Evolutionary conservation across 2,797 vertebrate species (phyloP).

Genomic region (Pseudotriccus pelzelni): DNA sequence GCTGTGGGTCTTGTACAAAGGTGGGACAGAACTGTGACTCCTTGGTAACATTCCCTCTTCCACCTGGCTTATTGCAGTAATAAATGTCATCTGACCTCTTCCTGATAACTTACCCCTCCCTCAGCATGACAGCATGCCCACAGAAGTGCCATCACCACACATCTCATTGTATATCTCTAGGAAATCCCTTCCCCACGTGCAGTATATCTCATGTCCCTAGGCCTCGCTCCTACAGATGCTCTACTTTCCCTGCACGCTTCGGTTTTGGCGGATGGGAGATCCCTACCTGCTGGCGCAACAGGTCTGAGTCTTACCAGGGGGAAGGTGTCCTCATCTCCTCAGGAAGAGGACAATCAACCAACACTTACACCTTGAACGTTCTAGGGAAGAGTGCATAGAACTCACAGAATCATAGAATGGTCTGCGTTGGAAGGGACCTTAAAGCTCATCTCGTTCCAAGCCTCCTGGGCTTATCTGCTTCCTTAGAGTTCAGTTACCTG

Average conservation of each 20-base stretch:
- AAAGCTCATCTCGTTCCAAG: not conserved
- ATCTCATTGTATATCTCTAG: not conserved
- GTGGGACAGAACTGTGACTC: not conserved
- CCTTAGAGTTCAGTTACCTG: not conserved
- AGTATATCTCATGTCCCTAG: not conserved
- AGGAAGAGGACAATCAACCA: not conserved
- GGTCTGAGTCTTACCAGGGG: accelerated
- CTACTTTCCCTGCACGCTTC: not conserved
- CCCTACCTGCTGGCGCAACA: accelerated
- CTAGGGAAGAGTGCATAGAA: not conserved
- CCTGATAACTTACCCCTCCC: not conserved
- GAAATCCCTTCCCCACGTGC: not conserved
- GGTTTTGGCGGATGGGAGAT: not conserved
- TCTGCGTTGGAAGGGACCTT: not conserved
- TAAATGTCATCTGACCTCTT: not conserved
- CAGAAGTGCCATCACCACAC: not conserved
- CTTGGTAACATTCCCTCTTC: not conserved
- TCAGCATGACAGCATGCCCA: not conserved
- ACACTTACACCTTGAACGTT: not conserved
- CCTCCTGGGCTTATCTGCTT: not conserved
- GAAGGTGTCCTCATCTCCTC: accelerated
- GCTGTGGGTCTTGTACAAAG: not conserved
- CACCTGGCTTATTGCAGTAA: not conserved
- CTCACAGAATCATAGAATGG: not conserved
- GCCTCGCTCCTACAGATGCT: not conserved